Percentiles rank a stretch among this genome's conserved stretches.
Conservation (phyloP, 2,113 vertebrate genomes). For the Hydrochoerus hydrochaeris region DNA sequence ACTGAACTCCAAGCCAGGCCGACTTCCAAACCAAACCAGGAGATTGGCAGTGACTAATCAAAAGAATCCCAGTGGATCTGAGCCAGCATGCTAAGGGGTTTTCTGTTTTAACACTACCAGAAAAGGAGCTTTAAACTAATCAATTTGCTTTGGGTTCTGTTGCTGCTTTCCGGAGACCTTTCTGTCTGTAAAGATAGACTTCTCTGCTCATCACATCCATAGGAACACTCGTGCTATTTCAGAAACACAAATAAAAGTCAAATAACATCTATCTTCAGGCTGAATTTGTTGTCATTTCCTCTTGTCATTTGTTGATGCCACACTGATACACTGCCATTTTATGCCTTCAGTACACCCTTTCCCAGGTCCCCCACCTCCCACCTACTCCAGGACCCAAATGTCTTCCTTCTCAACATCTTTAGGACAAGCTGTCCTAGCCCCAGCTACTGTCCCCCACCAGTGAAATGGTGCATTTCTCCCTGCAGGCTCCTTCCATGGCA, state of each 20-base stretch:
- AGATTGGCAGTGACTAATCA: not conserved
- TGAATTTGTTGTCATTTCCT: not conserved
- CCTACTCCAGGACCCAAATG: not conserved
- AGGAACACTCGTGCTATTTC: not conserved
- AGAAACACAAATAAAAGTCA: not conserved
- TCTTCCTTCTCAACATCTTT: not conserved
- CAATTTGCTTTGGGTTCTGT: no score
- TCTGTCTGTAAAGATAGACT: not conserved
- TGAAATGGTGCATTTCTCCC: not conserved
- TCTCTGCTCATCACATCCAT: not conserved
- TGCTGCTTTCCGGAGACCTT: not conserved
- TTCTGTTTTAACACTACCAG: not conserved
- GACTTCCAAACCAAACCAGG: not conserved
- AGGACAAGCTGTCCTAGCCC: not conserved
- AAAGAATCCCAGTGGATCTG: not conserved
- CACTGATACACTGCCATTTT: not conserved
- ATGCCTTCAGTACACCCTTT: no score
- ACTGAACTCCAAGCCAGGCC: not conserved
- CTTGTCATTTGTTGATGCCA: not conserved
- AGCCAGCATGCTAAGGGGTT: not conserved
- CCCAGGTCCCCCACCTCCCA: not conserved
- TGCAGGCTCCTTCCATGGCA: no score
- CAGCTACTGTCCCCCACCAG: not conserved
- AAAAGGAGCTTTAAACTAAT: not conserved
- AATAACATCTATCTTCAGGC: not conserved